Percentiles rank a stretch among this genome's conserved stretches.
Conservation (phyloP, 2,888 invertebrate genomes). For the Acleris cristana region DNA sequence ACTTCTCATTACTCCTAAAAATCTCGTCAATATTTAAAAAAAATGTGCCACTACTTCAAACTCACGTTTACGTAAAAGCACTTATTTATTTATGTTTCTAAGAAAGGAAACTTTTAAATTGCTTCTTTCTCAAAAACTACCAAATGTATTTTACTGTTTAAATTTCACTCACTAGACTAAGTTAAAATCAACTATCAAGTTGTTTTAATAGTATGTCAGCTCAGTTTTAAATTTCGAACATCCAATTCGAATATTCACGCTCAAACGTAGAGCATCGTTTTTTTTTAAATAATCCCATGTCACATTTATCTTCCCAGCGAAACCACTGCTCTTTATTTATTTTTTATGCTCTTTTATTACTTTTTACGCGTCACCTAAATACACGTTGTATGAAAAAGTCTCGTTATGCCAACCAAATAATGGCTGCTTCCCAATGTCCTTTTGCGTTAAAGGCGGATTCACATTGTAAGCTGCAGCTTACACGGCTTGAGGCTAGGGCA, state of each 20-base stretch:
- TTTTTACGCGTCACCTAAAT: background rate
- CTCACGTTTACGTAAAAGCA: background rate
- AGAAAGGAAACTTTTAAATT: no score
- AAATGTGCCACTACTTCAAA: background rate
- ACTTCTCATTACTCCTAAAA: constrained; percentile 8
- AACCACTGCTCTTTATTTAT: background rate
- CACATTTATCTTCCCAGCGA: background rate
- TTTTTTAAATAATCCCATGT: background rate
- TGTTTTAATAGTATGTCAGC: background rate
- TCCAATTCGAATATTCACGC: background rate
- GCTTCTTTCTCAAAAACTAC: no score
- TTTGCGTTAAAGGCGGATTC: background rate
- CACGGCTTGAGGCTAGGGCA: constrained; percentile 72
- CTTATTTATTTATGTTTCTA: no score
- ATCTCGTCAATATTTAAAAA: background rate
- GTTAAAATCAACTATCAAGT: background rate
- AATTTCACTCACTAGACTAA: background rate
- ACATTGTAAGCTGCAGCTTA: constrained; percentile 57
- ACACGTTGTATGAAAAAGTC: background rate
- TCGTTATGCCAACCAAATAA: no score
- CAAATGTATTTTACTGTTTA: no score
- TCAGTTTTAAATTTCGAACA: background rate
- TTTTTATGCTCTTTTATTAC: no score
- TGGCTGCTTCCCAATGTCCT: background rate
- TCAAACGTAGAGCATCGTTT: background rate